Base-by-base conservation (phyloP, 2,888 invertebrate species). In the Petrolisthes manimaculis region DNA sequence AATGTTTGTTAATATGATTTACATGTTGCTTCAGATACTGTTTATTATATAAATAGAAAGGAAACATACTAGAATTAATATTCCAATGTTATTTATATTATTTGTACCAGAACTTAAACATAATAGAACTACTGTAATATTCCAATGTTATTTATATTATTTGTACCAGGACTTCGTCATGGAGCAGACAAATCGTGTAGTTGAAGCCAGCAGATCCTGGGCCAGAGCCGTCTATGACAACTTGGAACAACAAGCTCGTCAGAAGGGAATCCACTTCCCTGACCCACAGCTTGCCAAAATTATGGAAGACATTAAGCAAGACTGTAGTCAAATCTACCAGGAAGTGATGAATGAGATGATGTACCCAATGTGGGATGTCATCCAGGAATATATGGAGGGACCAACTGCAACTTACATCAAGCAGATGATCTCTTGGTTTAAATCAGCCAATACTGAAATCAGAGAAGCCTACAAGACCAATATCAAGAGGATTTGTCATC, bases 161-260 rank as follows among this genome's bases (percentile, higher is more conserved):
- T 37, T 37, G 37, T 37, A 37, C 37, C 82, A 82, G 82, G 82
- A 82, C 21, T 69, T 69, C 18, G 69, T 79, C 55, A 3, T 69
- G 55, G 54, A 69, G 12, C 79, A 71, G 54, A n/a, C 8, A 61
- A 3, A 54, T 3, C 12, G 53, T n/a, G 69, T 77, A 24, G 53
- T 24, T 53, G 54, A 61, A 24, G 55, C 5, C 54, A 18, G 14
- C 24, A 61, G 12, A 14, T n/a, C 24, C 6, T 86, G 82, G 82
- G 69, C 24, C n/a, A 51, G 67, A 53, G 18, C 55, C 21, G 21
- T 86, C 21, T 82, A 67, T 54, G 18, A n/a, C 3, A 12, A 82
- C 18, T 24, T 75, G 8, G 9, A 69, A 55, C 67, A 21, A 53
- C 54, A 85, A 5, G 78, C 77, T 14, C 5, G 21, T 0, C 79